phyloP scores from a whole-genome alignment of 2,113 vertebrate species.

The Hemichromis elongatus region DNA sequence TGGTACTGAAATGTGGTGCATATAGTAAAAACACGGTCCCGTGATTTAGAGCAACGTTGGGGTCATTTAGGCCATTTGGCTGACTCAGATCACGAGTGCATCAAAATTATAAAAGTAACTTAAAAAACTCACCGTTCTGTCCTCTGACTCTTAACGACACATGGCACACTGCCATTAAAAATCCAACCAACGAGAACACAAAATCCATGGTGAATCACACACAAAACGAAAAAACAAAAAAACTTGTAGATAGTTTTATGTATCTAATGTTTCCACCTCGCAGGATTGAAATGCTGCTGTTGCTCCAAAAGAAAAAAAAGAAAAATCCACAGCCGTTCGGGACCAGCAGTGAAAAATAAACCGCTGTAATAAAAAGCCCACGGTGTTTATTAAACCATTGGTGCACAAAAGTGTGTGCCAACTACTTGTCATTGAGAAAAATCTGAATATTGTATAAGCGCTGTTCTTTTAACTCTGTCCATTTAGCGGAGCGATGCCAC shows the following conservation, averaged over 20 bases:
- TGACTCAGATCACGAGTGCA: neutral
- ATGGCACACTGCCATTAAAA: slow-evolving; percentile 74
- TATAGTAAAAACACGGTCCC: neutral
- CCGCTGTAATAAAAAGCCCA: slow-evolving; percentile 27
- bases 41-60: neutral
- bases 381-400: slow-evolving; percentile 15
- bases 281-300: neutral
- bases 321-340: slow-evolving; percentile 17
- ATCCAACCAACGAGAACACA: slow-evolving; percentile 74
- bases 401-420: neutral
- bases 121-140: slow-evolving; percentile 79
- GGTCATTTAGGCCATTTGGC: neutral
- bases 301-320: neutral
- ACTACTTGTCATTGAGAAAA: slow-evolving; percentile 27
- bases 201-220: slow-evolving; percentile 81
- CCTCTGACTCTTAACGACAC: slow-evolving; percentile 68
- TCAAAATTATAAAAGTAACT: neutral
- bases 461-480: neutral
- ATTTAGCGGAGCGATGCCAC: neutral
- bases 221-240: neutral
- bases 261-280: slow-evolving; percentile 12
- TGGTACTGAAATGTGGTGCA: neutral
- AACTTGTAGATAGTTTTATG: slow-evolving; percentile 14
- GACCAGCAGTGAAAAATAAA: neutral
- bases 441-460: neutral